Evolutionary conservation across 2,888 invertebrate genomes (phyloP).

Genomic region (Andricus quercusramuli): DNA sequence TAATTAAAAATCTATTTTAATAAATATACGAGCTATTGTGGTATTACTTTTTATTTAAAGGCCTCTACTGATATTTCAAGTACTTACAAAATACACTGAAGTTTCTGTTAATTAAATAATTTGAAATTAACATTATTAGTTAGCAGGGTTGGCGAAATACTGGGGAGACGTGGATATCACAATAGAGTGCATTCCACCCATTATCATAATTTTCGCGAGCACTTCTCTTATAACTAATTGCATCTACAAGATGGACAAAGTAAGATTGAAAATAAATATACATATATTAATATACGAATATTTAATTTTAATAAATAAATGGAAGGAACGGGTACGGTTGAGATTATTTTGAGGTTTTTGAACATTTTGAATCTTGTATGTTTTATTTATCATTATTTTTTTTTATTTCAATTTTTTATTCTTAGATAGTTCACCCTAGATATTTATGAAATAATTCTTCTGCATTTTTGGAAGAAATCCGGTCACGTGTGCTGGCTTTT

Average conservation of each 20-base stretch:
- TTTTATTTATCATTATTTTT: no score
- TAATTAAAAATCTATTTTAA: no score
- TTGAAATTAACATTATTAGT: neutral
- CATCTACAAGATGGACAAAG: constrained; percentile 12
- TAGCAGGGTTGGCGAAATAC: neutral
- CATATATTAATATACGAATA: neutral
- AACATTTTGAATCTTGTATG: no score
- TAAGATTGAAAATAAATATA: neutral
- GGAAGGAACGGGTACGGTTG: no score
- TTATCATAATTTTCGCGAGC: neutral
- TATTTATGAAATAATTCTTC: no score
- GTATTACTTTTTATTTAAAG: no score
- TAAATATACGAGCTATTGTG: no score
- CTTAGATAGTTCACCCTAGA: no score
- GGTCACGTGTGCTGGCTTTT: no score
- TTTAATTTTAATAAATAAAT: neutral
- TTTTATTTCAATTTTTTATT: no score
- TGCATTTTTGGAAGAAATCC: no score
- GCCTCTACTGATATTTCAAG: neutral
- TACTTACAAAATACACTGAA: neutral
- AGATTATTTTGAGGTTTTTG: no score
- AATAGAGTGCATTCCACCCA: neutral
- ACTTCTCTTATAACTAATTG: neutral
- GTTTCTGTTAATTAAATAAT: neutral
- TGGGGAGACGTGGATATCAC: neutral